Percentiles rank a stretch among this genome's conserved stretches.
phyloP scores from a whole-genome alignment of 2,797 vertebrate genomes.

The Parauchenoglanis punctatus region DNA sequence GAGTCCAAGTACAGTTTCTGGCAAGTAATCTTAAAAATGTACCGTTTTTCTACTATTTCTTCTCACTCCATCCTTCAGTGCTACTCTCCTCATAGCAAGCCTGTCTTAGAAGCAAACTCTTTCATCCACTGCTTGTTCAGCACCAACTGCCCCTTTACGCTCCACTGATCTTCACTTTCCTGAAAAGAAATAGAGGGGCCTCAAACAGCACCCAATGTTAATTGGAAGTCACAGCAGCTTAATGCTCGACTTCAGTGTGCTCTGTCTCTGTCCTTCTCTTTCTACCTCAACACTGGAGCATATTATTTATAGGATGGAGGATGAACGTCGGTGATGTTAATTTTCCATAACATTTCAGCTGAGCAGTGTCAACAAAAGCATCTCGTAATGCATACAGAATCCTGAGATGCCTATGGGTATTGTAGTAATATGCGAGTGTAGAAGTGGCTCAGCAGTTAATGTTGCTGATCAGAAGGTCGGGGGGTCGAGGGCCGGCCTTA shows the following conservation, averaged over 20 bases:
- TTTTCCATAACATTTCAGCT: not conserved
- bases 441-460: not conserved
- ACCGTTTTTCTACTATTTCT: not conserved
- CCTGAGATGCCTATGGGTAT: not conserved
- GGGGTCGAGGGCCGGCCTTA: not conserved
- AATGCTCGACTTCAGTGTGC: slow-evolving; percentile 26
- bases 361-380: not conserved
- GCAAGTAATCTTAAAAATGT: not conserved
- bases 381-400: not conserved
- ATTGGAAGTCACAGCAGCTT: slow-evolving; percentile 49
- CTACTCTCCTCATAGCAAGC: slow-evolving; percentile 22
- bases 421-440: not conserved
- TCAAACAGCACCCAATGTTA: slow-evolving; percentile 47
- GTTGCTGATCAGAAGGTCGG: not conserved
- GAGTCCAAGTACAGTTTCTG: not conserved
- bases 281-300: not conserved
- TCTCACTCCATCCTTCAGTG: not conserved
- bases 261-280: not conserved
- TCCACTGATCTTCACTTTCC: slow-evolving; percentile 50
- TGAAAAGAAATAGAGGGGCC: slow-evolving; percentile 52
- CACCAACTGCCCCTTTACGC: slow-evolving; percentile 46
- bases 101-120: slow-evolving; percentile 33
- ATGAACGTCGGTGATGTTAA: no score
- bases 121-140: slow-evolving; percentile 44
- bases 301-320: not conserved